phyloP scores from a whole-genome alignment of 2,797 vertebrate genomes.

The Lithobates sylvaticus region DNA sequence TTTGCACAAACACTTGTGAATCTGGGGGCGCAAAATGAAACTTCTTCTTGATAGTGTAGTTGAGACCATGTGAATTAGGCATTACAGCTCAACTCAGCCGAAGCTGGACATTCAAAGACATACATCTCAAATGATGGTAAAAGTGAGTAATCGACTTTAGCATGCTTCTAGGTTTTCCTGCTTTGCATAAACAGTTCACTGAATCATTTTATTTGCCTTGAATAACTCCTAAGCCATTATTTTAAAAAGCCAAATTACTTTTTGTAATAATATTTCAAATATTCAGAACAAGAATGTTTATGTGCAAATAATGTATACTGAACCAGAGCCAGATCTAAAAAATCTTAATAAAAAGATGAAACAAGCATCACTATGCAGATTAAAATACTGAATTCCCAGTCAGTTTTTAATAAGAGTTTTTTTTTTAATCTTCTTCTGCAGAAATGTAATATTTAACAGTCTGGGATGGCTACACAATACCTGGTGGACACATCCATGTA shows the following conservation, averaged over 20 bases:
- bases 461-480: background rate
- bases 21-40: too few relatives aligned
- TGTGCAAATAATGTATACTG: background rate
- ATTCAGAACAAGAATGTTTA: background rate
- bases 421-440: background rate
- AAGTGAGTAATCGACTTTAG: too few relatives aligned
- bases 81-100: too few relatives aligned
- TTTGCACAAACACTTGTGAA: too few relatives aligned
- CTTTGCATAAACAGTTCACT: too few relatives aligned
- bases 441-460: background rate
- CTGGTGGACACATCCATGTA: background rate
- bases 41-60: too few relatives aligned
- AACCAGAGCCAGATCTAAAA: background rate
- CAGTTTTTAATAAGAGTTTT: background rate
- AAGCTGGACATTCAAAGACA: too few relatives aligned
- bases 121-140: too few relatives aligned
- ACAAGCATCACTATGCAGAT: slow-evolving; percentile 3
- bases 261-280: background rate
- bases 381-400: background rate
- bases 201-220: too few relatives aligned
- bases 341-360: background rate
- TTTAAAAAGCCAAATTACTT: background rate
- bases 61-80: too few relatives aligned
- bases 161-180: too few relatives aligned
- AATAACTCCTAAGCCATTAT: background rate